These are phyloP conservation scores for Drosophila pullipes DNA, from an alignment of 2,888 invertebrate species.

Conservation along the genomic window DNA sequence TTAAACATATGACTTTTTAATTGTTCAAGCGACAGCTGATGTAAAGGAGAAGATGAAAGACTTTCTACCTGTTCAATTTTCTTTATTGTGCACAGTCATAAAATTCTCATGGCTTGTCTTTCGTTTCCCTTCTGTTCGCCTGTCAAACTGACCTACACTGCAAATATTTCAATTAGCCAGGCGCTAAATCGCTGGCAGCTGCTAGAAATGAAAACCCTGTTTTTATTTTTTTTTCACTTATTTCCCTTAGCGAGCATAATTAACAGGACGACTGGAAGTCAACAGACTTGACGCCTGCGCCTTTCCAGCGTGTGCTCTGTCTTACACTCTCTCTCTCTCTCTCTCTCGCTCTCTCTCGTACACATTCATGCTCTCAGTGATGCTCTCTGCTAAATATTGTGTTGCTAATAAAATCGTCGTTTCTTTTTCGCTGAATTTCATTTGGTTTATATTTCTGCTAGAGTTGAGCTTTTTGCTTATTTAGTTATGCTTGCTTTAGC, in stretches of 20 bases:
- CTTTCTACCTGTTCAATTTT: conserved; percentile 34
- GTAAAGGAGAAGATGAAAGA: conserved; percentile 2
- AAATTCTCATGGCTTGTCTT: conserved; percentile 52
- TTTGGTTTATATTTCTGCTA: conserved; percentile 49
- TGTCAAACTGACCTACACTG: conserved; percentile 64
- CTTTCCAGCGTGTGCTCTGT: conserved; percentile 2
- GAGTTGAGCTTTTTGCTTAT: conserved; percentile 22
- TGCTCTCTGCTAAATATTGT: conserved; percentile 31
- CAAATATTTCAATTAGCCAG: conserved; percentile 63
- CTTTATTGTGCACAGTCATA: conserved; percentile 53
- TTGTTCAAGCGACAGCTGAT: conserved; percentile 40
- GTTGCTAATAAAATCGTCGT: conserved; percentile 41
- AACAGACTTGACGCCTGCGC: conserved; percentile 40
- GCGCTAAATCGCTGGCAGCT: conserved; percentile 39
- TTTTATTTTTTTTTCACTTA: conserved; percentile 28
- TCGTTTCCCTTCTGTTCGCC: not conserved
- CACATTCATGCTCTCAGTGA: not conserved
- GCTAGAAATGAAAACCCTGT: conserved; percentile 53
- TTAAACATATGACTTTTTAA: conserved; percentile 69
- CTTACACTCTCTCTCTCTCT: conserved; percentile 19
- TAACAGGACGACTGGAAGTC: conserved; percentile 39
- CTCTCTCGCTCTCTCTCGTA: conserved; percentile 3
- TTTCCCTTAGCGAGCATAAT: conserved; percentile 40
- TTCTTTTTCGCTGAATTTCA: conserved; percentile 74
- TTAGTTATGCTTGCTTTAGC: conserved; percentile 63